Conservation (phyloP, 2,113 vertebrate genomes). For the Athene noctua region DNA sequence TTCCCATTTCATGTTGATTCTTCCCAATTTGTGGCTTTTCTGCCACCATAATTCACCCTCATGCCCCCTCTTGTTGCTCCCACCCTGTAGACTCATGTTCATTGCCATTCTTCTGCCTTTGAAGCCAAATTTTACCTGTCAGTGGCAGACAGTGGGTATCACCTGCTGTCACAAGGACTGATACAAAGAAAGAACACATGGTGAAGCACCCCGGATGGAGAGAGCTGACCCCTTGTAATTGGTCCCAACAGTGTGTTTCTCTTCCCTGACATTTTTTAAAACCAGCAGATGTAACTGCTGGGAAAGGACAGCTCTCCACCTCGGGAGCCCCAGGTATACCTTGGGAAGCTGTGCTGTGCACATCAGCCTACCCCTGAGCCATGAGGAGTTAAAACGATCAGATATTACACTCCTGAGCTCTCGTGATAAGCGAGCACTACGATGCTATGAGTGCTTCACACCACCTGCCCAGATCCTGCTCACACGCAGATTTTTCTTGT, state of each 20-base stretch:
- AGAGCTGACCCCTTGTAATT: neutral
- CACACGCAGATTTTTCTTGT: neutral
- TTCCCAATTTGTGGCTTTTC: neutral
- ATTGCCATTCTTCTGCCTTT: neutral
- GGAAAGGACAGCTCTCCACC: neutral
- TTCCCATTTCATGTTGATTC: neutral
- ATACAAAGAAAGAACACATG: neutral
- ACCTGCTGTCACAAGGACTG: neutral
- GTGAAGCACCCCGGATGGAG: neutral
- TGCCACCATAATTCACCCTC: neutral
- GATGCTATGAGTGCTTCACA: neutral
- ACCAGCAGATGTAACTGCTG: neutral
- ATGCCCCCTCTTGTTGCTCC: neutral
- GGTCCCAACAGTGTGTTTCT: neutral
- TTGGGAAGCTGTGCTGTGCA: neutral
- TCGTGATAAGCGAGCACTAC: accelerated
- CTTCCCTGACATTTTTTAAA: neutral
- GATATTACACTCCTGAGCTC: neutral
- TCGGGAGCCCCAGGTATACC: neutral
- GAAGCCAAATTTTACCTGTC: neutral
- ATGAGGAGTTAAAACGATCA: neutral
- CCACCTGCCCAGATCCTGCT: neutral
- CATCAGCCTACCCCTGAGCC: neutral
- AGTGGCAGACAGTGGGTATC: neutral
- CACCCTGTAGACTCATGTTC: neutral